Base-by-base conservation (phyloP, 2,113 vertebrate genomes). In the Oophaga pumilio region DNA sequence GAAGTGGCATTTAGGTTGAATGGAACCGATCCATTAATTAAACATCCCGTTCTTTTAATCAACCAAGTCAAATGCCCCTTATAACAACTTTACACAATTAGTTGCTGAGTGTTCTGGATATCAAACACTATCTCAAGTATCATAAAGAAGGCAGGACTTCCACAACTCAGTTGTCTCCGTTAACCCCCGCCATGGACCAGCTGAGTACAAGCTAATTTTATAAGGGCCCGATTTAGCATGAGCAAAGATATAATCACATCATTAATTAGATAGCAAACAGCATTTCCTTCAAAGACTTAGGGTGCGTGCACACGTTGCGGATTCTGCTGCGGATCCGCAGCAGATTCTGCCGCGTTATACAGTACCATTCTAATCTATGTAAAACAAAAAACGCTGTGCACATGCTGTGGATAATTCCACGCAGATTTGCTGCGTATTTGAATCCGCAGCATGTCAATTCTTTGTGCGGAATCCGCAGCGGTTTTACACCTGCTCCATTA, bases 1-100 rank as follows among this genome's bases (percentile, higher is more conserved):
- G 81, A 88, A 88, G 87, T 88, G 80, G 87, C 81, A 88, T 88
- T 88, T 88, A 84, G 79, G 87, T 28, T 76, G n/a, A 84, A 83
- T 68, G 53, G 87, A 84, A 88, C 57, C 20, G 71, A 88, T 77
- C 57, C 73, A 88, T 84, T 84, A 84, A 84, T 88, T 88, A 88
- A 88, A 84, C 87, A 84, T 88, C 81, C 81, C 43, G 60, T 33
- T 73, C 81, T 84, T 84, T 84, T 88, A 88, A 88, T 84, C 81
- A 88, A 68, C 33, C 6, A n/a, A 68, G 80, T 88, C 49, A 88
- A 88, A 77, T 66, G 73, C 80, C 77, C 60, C 73, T 84, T 88
- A 76, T 76, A 77, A 68, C 57, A 43, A 56, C 59, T 84, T 77
- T 71, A 84, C 17, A 88, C 87, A 88, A 83, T 88, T 88, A 84